Evolutionary conservation across 2,888 invertebrate species (phyloP).

Genomic region (Pandemis heparana): DNA sequence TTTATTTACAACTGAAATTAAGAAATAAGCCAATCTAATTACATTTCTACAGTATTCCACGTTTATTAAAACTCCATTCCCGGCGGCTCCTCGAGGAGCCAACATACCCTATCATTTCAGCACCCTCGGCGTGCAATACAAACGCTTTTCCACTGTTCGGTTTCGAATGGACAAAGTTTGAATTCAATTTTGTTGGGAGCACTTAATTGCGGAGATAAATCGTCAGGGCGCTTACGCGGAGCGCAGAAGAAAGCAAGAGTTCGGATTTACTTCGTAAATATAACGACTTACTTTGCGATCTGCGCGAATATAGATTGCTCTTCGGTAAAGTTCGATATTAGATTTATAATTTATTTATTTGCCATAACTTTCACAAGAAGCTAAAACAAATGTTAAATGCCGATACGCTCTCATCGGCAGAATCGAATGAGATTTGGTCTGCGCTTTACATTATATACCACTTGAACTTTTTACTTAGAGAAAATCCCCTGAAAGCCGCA

Average conservation of each 20-base stretch:
- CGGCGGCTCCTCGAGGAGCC: conserved; percentile 2
- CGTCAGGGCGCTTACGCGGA: conserved; percentile 15
- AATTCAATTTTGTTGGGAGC: conserved; percentile 36
- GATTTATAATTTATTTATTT: conserved; percentile 8
- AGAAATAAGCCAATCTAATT: conserved; percentile 11
- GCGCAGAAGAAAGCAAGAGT: conserved; percentile 16
- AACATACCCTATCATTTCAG: neutral
- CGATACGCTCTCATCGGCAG: neutral
- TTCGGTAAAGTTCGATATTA: neutral
- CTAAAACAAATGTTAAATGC: neutral
- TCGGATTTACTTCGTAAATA: conserved; percentile 30
- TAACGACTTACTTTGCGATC: conserved; percentile 3
- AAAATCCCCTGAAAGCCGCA: conserved; percentile 1
- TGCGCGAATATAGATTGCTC: conserved; percentile 5
- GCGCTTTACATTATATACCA: neutral
- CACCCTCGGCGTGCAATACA: conserved; percentile 10
- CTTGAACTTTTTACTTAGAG: conserved; percentile 23
- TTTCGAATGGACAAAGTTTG: conserved; percentile 37
- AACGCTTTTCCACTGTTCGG: conserved; percentile 25
- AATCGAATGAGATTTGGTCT: neutral
- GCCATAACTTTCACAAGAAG: neutral
- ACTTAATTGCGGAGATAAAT: conserved; percentile 37
- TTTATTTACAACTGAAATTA: neutral
- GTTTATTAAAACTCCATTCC: neutral
- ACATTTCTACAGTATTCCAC: neutral